These are phyloP conservation scores for Natrix natrix DNA, from an alignment of 2,797 vertebrate species.

Conservation along the genomic window DNA sequence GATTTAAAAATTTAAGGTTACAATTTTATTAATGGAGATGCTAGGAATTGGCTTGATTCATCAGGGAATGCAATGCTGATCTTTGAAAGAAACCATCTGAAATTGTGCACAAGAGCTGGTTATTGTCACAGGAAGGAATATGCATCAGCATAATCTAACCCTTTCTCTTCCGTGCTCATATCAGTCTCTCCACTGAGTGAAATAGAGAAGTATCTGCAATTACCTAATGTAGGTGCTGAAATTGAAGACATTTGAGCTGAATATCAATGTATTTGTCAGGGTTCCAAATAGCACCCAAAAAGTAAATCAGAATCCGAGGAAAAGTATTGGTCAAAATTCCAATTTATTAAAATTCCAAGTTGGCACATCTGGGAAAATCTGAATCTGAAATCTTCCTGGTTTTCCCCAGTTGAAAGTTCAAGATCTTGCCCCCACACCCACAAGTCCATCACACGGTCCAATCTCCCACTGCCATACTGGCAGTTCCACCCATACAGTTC, in stretches of 20 bases:
- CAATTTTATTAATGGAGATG: background rate
- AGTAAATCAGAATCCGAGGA: no score
- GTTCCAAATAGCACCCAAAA: no score
- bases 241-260: background rate
- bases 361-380: no score
- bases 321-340: no score
- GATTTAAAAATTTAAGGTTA: background rate
- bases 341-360: no score
- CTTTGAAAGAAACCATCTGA: background rate
- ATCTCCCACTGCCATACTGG: no score
- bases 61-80: background rate
- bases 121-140: background rate
- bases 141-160: background rate
- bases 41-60: background rate
- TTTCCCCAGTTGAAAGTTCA: no score
- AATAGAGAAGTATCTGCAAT: background rate
- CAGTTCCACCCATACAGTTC: no score
- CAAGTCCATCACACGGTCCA: no score
- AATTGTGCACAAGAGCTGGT: background rate
- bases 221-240: background rate
- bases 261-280: background rate
- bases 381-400: no score
- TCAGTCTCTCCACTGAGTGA: background rate
- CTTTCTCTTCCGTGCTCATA: background rate
- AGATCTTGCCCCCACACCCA: no score